Conservation (phyloP, 2,888 invertebrate genomes). For the Tetropium fuscum region DNA sequence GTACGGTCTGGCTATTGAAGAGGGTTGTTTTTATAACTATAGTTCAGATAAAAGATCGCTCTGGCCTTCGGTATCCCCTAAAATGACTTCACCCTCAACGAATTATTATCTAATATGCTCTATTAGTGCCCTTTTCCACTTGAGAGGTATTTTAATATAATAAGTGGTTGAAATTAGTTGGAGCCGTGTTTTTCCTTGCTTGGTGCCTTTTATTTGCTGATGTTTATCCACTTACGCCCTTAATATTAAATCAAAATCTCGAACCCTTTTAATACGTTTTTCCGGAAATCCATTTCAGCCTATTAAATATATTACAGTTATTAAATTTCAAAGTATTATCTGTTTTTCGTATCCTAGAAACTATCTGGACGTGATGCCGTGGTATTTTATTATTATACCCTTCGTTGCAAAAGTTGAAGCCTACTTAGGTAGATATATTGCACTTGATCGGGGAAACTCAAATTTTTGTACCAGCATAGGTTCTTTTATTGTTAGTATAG, state of each 20-base stretch:
- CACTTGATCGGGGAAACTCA: no score
- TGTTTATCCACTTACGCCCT: constrained; percentile 8
- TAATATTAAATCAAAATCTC: constrained; percentile 20
- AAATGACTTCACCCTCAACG: constrained; percentile 44
- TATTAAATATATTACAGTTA: no score
- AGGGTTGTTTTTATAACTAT: constrained; percentile 40
- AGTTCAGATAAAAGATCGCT: constrained; percentile 29
- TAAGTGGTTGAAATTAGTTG: constrained; percentile 42
- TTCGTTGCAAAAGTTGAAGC: no score
- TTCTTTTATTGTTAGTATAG: no score
- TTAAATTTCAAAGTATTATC: no score
- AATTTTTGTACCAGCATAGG: no score
- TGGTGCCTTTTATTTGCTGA: constrained; percentile 20
- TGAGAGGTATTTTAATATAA: constrained; percentile 44
- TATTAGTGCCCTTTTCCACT: constrained; percentile 39
- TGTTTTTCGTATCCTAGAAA: no score
- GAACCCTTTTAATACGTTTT: no score
- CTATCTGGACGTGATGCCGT: no score
- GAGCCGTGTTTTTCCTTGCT: constrained; percentile 27
- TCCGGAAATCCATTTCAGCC: no score
- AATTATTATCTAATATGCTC: constrained; percentile 43
- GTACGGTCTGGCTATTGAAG: constrained; percentile 27
- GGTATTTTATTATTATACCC: no score
- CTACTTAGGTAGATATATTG: no score
- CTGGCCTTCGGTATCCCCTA: constrained; percentile 39